Percentiles rank a stretch among this genome's conserved stretches.
Evolutionary conservation across 64 coral and sea anemone species (phyloP).

Genomic region (Hydrozoanthus tunicans): DNA sequence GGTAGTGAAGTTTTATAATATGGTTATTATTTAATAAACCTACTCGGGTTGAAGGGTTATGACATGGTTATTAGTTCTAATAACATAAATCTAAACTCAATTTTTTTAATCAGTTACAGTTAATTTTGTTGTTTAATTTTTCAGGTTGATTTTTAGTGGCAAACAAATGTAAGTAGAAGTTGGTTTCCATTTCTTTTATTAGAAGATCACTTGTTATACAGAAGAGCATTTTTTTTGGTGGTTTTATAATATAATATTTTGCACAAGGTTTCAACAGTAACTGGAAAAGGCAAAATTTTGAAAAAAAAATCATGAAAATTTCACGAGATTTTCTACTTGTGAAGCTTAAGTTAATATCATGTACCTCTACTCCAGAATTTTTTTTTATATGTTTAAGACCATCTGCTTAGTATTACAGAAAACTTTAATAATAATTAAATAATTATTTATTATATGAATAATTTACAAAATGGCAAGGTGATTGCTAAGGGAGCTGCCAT

Average conservation of each 20-base stretch:
- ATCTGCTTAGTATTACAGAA: background rate
- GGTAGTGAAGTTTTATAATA: no score
- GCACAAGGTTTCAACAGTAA: no score
- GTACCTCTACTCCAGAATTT: background rate
- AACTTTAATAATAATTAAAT: no score
- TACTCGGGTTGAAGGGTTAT: no score
- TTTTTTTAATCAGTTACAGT: no score
- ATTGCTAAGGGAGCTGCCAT: no score
- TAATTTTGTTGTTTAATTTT: background rate
- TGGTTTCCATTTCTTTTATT: background rate
- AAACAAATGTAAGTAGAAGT: conserved; percentile 49
- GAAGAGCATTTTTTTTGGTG: background rate
- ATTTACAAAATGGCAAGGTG: no score
- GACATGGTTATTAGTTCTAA: no score
- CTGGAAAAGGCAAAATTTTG: no score
- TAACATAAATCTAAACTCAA: no score
- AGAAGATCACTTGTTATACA: background rate
- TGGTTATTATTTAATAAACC: no score
- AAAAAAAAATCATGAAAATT: background rate
- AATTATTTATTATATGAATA: no score
- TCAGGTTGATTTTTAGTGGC: conserved; percentile 54
- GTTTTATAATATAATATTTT: background rate
- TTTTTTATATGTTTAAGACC: background rate
- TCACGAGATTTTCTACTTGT: background rate
- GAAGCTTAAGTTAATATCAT: background rate